phyloP scores from a whole-genome alignment of 2,888 invertebrate species.

The Eremobia ochroleuca region DNA sequence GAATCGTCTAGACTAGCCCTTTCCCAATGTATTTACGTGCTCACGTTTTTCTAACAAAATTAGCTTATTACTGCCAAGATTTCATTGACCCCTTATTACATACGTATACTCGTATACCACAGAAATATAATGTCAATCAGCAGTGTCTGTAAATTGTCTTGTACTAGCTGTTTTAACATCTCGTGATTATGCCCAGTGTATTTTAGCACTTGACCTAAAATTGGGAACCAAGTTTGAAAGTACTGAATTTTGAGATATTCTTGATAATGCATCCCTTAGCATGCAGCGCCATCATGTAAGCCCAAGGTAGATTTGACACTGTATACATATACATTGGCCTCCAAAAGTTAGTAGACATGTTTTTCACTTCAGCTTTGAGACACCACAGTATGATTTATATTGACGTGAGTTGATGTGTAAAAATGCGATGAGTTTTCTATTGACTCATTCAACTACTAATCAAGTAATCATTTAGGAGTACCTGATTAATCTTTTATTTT shows the following conservation, averaged over 20 bases:
- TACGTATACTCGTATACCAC: slow-evolving; percentile 8
- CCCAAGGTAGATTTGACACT: background rate
- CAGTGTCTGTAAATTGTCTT: slow-evolving; percentile 22
- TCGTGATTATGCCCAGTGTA: background rate
- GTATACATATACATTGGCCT: background rate
- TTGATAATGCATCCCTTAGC: background rate
- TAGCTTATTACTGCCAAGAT: slow-evolving; percentile 42
- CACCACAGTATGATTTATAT: too few species aligned
- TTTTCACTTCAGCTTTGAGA: too few species aligned
- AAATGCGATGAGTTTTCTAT: too few species aligned
- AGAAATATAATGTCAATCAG: slow-evolving; percentile 54
- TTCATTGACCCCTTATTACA: slow-evolving; percentile 46
- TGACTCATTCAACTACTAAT: too few species aligned
- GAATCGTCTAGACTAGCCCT: slow-evolving; percentile 44
- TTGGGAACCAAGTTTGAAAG: slow-evolving; percentile 6
- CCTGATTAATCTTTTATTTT: too few species aligned
- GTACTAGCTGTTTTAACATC: background rate
- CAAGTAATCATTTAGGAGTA: too few species aligned
- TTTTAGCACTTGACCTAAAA: slow-evolving; percentile 19
- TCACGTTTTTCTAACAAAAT: slow-evolving; percentile 33
- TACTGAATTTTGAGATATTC: background rate
- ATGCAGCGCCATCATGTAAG: background rate
- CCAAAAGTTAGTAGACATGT: too few species aligned
- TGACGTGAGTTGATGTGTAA: too few species aligned
- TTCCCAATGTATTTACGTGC: slow-evolving; percentile 39